These are phyloP conservation scores for Polydrusus cervinus DNA, from an alignment of 2,888 invertebrate species.

Conservation along the genomic window DNA sequence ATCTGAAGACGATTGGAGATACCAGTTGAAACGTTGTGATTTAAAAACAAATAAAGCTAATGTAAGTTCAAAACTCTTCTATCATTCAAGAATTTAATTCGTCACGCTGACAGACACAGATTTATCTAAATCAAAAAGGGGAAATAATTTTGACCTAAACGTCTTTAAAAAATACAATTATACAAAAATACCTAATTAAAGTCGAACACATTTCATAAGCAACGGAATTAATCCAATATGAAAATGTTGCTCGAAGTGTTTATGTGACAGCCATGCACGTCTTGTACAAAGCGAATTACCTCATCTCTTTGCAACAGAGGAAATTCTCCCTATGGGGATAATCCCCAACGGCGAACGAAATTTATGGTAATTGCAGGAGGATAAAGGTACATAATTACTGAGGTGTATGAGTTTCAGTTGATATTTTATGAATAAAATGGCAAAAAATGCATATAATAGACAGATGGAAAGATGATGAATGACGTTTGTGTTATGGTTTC, in stretches of 20 bases:
- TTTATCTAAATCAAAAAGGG: no score
- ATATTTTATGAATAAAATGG: constrained; percentile 6
- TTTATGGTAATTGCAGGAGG: constrained; percentile 51
- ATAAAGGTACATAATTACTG: constrained; percentile 48
- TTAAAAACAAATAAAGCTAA: no score
- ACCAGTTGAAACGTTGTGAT: no score
- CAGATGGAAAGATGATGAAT: no score
- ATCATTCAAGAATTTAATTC: no score
- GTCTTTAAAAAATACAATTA: no score
- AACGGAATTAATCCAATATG: constrained; percentile 51
- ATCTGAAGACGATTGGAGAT: no score
- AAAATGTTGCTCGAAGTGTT: constrained; percentile 53
- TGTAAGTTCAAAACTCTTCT: no score
- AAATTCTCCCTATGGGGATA: constrained; percentile 48
- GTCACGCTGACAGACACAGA: no score
- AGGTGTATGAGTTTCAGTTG: constrained; percentile 14
- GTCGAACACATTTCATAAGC: constrained; percentile 32
- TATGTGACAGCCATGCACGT: constrained; percentile 53
- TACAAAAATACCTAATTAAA: constrained; percentile 44
- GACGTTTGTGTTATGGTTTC: no score
- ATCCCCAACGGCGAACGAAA: constrained; percentile 43
- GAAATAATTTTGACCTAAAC: no score
- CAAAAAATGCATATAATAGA: background rate
- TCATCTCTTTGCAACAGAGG: constrained; percentile 47
- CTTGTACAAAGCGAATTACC: constrained; percentile 53